Evolutionary conservation across 1,140 invertebrate genomes (phyloP).

Genomic region (Asbolus verrucosus): DNA sequence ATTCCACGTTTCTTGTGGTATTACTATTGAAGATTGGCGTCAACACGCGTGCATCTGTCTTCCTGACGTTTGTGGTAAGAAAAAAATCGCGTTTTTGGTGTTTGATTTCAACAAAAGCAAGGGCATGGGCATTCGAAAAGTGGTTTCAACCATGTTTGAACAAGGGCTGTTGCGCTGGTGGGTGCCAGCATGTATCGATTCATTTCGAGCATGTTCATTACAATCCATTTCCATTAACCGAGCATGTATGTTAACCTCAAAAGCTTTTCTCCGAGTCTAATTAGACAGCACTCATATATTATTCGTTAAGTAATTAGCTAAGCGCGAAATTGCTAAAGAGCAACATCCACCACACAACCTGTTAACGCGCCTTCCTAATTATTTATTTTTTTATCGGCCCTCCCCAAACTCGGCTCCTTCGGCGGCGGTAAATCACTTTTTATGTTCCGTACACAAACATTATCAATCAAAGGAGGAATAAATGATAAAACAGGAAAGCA

Average conservation of each 20-base stretch:
- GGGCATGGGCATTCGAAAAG: no score
- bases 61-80: no score
- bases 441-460: background rate
- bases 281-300: slow-evolving; percentile 30
- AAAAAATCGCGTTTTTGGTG: no score
- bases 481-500: slow-evolving; percentile 27
- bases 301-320: slow-evolving; percentile 31
- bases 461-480: slow-evolving; percentile 24
- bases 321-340: slow-evolving; percentile 9
- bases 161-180: background rate
- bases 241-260: slow-evolving; percentile 29
- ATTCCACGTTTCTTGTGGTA: no score
- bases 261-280: slow-evolving; percentile 30
- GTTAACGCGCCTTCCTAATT: slow-evolving; percentile 24
- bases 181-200: background rate
- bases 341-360: slow-evolving; percentile 5
- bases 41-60: no score
- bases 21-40: no score
- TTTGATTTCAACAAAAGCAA: no score
- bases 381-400: slow-evolving; percentile 34
- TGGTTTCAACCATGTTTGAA: no score
- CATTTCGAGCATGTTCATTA: background rate
- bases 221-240: slow-evolving; percentile 20
- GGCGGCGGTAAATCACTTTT: slow-evolving; percentile 15
- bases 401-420: no score